phyloP scores from a whole-genome alignment of 2,888 invertebrate species.

The Drosophila recens region DNA sequence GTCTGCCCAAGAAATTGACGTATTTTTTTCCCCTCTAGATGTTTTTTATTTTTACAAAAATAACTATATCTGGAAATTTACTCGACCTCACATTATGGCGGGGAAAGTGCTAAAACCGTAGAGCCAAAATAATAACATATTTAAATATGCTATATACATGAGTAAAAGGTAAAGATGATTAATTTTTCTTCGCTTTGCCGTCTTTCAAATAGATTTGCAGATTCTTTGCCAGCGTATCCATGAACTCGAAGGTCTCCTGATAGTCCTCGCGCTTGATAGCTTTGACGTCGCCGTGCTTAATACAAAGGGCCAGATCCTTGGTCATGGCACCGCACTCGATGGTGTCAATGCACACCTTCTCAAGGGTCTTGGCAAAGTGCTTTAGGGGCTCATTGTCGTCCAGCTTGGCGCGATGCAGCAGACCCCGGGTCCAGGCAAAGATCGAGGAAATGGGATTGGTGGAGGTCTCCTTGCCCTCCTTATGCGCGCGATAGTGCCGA shows the following conservation, averaged over 20 bases:
- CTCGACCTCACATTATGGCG: no score
- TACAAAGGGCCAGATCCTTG: conserved; percentile 99
- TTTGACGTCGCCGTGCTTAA: conserved; percentile 97
- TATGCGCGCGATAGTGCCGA: conserved; percentile 94
- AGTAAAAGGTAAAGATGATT: no score
- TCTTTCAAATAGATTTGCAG: conserved; percentile 83
- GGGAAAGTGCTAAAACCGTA: no score
- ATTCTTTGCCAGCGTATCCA: conserved; percentile 97
- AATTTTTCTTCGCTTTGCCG: no score
- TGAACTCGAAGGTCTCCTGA: conserved; percentile 98
- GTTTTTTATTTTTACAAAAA: no score
- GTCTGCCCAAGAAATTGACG: no score
- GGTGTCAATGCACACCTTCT: conserved; percentile 96
- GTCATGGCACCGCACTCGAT: conserved; percentile 98
- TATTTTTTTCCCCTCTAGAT: no score
- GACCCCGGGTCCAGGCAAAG: conserved; percentile 98
- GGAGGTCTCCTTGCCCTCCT: conserved; percentile 98
- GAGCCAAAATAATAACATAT: no score
- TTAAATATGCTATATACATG: no score
- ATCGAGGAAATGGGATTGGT: conserved; percentile 99
- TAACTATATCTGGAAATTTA: no score
- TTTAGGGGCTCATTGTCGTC: conserved; percentile 92
- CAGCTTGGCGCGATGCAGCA: conserved; percentile 96
- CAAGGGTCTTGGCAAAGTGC: conserved; percentile 94
- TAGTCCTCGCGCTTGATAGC: conserved; percentile 91